A percentile compares a stretch with the other conserved stretches of the same genome.
These are phyloP conservation scores for Rallus crepitans DNA, from an alignment of 2,797 vertebrate genomes.

Conservation along the genomic window DNA sequence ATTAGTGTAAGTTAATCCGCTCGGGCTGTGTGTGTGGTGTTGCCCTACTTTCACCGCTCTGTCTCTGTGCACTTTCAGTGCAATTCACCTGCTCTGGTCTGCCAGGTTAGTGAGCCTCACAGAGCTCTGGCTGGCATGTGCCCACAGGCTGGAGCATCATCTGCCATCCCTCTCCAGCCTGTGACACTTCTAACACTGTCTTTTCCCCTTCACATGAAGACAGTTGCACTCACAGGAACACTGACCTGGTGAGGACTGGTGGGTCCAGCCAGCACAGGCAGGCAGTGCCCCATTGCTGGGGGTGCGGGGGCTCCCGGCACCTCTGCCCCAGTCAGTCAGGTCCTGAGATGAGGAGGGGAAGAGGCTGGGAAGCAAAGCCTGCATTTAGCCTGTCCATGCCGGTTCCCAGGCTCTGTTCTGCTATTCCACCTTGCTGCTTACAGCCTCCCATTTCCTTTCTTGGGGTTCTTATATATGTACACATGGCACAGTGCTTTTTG, in stretches of 20 bases:
- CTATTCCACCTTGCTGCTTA: not conserved
- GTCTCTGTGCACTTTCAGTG: not conserved
- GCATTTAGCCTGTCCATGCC: not conserved
- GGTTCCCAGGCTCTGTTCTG: not conserved
- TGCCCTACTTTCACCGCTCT: not conserved
- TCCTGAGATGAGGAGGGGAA: not conserved
- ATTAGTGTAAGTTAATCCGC: not conserved
- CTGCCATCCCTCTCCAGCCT: not conserved
- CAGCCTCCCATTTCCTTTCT: not conserved
- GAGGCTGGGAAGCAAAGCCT: not conserved
- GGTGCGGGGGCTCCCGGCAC: not conserved
- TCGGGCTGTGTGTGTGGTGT: not conserved
- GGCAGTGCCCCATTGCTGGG: rapidly evolving
- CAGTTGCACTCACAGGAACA: rapidly evolving
- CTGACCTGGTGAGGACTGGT: no score
- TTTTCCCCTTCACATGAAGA: not conserved
- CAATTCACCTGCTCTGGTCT: not conserved
- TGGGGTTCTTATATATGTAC: not conserved
- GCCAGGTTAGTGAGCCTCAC: not conserved
- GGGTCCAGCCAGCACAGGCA: not conserved
- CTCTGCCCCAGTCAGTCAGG: not conserved
- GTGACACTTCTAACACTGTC: not conserved
- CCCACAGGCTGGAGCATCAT: not conserved
- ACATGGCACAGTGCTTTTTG: rapidly evolving
- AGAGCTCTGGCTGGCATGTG: not conserved